A percentile compares a stretch with the other conserved stretches of the same genome.
Conservation (phyloP, 2,113 vertebrate genomes). For the Bettongia penicillata region DNA sequence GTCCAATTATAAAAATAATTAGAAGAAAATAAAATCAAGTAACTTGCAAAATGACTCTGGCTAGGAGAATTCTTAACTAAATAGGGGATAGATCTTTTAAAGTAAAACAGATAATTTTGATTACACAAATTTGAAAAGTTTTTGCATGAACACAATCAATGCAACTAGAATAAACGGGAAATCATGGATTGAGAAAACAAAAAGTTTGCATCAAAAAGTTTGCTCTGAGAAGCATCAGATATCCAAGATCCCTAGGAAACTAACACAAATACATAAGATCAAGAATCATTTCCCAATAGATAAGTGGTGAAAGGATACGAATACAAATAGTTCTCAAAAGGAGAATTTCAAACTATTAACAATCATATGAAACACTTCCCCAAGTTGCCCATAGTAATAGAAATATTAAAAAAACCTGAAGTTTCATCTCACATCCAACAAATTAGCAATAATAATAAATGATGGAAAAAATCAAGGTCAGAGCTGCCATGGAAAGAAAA, state of each 20-base stretch:
- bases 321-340: neutral
- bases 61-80: neutral
- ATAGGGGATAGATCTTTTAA: neutral
- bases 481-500: neutral
- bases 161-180: neutral
- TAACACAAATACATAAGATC: neutral
- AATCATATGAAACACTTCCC: neutral
- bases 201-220: neutral
- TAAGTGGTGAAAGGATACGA: neutral
- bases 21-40: neutral
- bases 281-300: neutral
- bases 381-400: neutral
- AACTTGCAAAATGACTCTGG: neutral
- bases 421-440: neutral
- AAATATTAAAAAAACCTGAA: neutral
- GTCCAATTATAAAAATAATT: neutral
- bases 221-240: neutral
- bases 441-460: neutral
- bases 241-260: neutral
- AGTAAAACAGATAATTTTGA: neutral
- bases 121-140: neutral
- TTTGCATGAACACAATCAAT: neutral
- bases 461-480: neutral
- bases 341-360: neutral
- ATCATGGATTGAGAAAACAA: neutral